phyloP scores from a whole-genome alignment of 2,888 invertebrate genomes.

The Melinaea marsaeus region DNA sequence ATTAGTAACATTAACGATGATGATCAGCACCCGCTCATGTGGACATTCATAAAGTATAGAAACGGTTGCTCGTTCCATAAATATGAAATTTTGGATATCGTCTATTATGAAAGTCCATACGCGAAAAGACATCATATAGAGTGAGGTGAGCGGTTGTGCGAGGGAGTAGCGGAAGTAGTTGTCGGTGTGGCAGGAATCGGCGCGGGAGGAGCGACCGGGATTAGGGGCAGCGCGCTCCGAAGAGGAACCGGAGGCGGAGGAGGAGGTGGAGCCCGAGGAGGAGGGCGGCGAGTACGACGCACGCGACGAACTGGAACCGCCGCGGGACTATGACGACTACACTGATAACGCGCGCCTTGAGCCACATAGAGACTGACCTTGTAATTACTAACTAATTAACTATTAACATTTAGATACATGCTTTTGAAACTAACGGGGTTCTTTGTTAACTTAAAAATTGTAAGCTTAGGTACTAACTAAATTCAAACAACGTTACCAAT shows the following conservation, averaged over 20 bases:
- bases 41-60: neutral
- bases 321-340: conserved; percentile 71
- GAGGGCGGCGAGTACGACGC: conserved; percentile 43
- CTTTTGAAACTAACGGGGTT: neutral
- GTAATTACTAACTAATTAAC: conserved; percentile 3
- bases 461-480: too few species aligned
- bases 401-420: neutral
- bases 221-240: conserved; percentile 31
- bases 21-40: neutral
- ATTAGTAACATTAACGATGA: neutral
- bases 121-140: neutral
- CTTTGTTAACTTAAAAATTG: conserved; percentile 8
- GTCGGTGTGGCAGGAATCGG: conserved; percentile 42
- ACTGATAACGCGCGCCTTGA: conserved; percentile 63
- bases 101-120: neutral
- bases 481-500: too few species aligned
- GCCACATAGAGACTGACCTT: conserved; percentile 57
- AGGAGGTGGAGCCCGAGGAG: conserved; percentile 34
- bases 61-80: too few species aligned
- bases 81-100: too few species aligned
- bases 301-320: conserved; percentile 50
- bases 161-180: conserved; percentile 35
- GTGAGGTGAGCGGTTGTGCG: neutral
- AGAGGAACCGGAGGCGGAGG: conserved; percentile 35
- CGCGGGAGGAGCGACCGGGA: conserved; percentile 38